These are phyloP conservation scores for Parazoanthus atlanticus DNA, from an alignment of 92 coral and sea anemone species.

Conservation along the genomic window DNA sequence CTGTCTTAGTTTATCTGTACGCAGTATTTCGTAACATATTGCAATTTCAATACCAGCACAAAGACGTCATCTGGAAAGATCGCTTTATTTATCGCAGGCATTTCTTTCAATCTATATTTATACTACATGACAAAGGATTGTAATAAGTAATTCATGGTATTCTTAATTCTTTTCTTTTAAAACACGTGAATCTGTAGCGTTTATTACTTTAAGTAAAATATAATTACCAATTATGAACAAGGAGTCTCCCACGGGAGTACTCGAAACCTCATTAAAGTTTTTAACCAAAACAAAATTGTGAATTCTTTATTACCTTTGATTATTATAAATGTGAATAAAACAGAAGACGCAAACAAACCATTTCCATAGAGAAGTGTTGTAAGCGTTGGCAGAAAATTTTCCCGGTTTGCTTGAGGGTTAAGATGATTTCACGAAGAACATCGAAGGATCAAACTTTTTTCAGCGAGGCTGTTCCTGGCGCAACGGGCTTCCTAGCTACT, in stretches of 20 bases:
- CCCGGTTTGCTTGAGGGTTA: not conserved
- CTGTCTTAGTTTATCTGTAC: too few species aligned
- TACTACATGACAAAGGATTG: not conserved
- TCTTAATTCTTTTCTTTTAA: not conserved
- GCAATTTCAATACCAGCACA: too few species aligned
- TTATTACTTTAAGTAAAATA: not conserved
- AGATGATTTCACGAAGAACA: constrained; percentile 27
- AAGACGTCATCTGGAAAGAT: not conserved
- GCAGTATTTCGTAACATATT: too few species aligned
- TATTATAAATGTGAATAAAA: constrained; percentile 12
- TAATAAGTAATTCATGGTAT: not conserved
- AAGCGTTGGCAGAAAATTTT: not conserved
- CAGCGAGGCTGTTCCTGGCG: constrained; percentile 7
- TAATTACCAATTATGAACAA: not conserved
- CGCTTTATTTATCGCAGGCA: not conserved
- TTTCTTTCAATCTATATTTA: not conserved
- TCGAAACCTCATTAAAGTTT: not conserved
- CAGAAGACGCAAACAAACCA: not conserved
- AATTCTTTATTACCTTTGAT: constrained; percentile 16
- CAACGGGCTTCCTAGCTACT: not conserved
- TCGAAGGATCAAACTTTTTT: constrained; percentile 25
- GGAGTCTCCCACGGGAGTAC: constrained; percentile 17
- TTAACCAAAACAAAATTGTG: not conserved
- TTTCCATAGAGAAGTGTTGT: constrained; percentile 38
- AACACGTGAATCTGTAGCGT: not conserved